Base-by-base conservation (phyloP, 2,797 vertebrate genomes). In the Myotis daubentonii region DNA sequence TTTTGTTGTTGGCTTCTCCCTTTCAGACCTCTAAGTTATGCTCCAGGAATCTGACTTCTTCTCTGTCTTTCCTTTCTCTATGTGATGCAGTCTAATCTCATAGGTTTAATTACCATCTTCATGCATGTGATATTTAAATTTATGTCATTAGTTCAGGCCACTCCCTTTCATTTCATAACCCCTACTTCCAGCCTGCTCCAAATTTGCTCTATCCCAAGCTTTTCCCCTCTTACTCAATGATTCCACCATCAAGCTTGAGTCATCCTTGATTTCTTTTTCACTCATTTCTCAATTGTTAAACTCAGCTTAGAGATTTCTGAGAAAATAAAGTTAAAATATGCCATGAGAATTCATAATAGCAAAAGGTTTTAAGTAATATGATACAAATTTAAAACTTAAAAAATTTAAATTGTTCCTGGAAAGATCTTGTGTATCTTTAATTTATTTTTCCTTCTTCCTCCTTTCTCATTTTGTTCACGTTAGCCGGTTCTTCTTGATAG, bases 401-500 rank as follows among this genome's bases (percentile, higher is more conserved):
- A 93, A 66, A 33, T 62, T 62, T 28, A 62, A 66, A 53, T 53
- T 41, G 25, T 38, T 81, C 5, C 8, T 82, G 30, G 51, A 68
- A 71, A 70, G 30, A 70, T 81, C 11, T 80, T 78, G 79, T 78
- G 19, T 94, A 20, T 80, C 47, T 91, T 95, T 62, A 47, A 80
- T 57, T 91, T 38, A 4, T 28, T 81, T 91, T 49, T 62, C 60
- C 6, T 74, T 57, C 38, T 71, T 94, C 30, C 47, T 89, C 9
- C 30, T 53, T 5, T 68, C 11, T 80, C 16, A 30, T 91, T 97
- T 89, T 91, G 41, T 95, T 97, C 91, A 25, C 66, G 20, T 49
- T 97, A 99, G 99, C 99, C 99, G 0, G 99, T 99, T 94, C 98
- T 99, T 94, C 98, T 99, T 96, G 99, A 99, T 97, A 99, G 99